Base-by-base conservation (phyloP, 2,888 invertebrate species). In the Orchestes rusci region DNA sequence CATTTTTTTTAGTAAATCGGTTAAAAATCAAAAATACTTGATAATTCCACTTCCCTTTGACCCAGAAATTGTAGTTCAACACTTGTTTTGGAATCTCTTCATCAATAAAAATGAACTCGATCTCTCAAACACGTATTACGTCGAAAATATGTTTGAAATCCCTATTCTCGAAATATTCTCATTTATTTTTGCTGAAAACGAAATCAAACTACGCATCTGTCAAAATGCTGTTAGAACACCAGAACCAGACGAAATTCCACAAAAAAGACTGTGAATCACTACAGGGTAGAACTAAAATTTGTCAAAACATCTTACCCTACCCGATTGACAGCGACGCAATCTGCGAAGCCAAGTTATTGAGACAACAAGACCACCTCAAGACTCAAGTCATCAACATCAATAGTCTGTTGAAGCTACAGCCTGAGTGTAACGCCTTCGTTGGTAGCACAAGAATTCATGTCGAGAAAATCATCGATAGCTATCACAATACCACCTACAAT, bases 161-260 rank as follows among this genome's bases (percentile, higher is more conserved):
- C 39, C 44, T 10, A 39, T 32, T 18, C 12, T 44, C 17, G 39
- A 44, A 31, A 31, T 44, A 16, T 15, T 44, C 4, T 44, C 31
- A 7, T 39, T 39, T 19, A 39, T 44, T 13, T 44, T 45, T 37
- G 12, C 31, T 2, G 45, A 45, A n/a, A 41, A 45, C 18, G 41
- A 45, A 8, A 29, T 42, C 18, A 45, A 45, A 41, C 27, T 45
- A 16, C 16, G 19, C 27, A 32, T 39, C n/a, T 34, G 39, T 16
- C 39, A 33, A 23, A 16, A 28, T 8, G 16, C 29, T 18, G 32
- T 39, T 18, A 23, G 28, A 31, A 44, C 29, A n/a, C 44, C 44
- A 13, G 23, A 23, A 7, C 5, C 5, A 10, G 23, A 23, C 10
- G 23, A 23, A 23, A 23, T 23, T 10, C 23, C 10, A 7, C 7